Percentiles rank a stretch among this genome's conserved stretches.
These are phyloP conservation scores for Linepithema humile DNA, from an alignment of 1,140 invertebrate species.

Conservation along the genomic window DNA sequence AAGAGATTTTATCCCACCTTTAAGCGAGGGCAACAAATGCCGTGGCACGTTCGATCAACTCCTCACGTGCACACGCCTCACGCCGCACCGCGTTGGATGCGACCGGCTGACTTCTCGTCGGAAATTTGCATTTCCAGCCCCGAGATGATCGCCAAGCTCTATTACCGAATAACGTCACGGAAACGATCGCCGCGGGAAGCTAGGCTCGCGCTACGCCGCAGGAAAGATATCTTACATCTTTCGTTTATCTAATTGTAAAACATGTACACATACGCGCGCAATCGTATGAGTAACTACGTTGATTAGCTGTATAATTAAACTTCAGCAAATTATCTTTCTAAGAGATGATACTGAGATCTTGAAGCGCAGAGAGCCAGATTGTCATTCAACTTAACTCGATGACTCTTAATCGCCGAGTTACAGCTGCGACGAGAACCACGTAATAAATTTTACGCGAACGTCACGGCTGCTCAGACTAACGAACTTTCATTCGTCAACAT, in stretches of 20 bases:
- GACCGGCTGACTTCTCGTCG: constrained; percentile 38
- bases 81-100: constrained; percentile 44
- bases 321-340: too few relatives aligned
- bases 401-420: not conserved
- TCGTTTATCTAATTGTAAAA: constrained; percentile 9
- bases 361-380: not conserved
- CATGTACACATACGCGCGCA: not conserved
- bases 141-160: constrained; percentile 25
- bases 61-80: constrained; percentile 77
- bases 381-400: constrained; percentile 50
- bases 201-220: not conserved
- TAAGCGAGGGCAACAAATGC: constrained; percentile 79
- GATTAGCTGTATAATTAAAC: not conserved
- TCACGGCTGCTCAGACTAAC: constrained; percentile 1
- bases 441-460: constrained; percentile 32
- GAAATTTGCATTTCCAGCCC: constrained; percentile 77
- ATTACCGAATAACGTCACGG: constrained; percentile 19
- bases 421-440: not conserved
- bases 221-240: not conserved
- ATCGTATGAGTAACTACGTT: not conserved
- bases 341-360: not conserved
- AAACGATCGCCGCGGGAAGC: not conserved
- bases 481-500: constrained; percentile 51
- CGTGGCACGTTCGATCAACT: constrained; percentile 80
- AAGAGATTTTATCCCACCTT: constrained; percentile 76